Evolutionary conservation across 2,113 vertebrate genomes (phyloP), one percentile per base, ranked within the genome.

Genomic region (Heteronetta atricapilla): DNA sequence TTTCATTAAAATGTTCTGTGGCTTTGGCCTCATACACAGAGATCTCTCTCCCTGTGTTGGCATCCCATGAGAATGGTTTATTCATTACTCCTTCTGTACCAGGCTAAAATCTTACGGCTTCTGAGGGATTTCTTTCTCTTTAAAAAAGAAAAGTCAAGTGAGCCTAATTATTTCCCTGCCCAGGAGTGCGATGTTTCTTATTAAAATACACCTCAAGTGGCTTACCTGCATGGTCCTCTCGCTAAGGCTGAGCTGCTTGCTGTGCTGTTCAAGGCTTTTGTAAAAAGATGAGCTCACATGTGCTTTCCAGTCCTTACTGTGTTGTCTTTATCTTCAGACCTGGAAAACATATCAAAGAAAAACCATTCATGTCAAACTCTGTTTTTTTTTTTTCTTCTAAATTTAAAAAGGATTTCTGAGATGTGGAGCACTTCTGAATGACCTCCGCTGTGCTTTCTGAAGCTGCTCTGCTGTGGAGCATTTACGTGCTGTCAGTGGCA

Each of bases 291-390:
- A 91, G 63, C 56, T 68, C 55, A 36, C 60, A 16, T 23, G 7
- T 72, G 22, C 74, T 90, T 89, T 86, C 64, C 60, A 38, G 69
- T 38, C 52, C 92, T 86, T 82, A 42, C 83, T 79, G 34, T 69
- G 46, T 86, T 15, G 4, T 86, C 75, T 73, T 79, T 86, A 89
- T 75, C 75, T 94, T 52, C 59, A 76, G 60, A 90, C 31, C 77
- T 82, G 60, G 62, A 76, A 95, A 94, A 72, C 50, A 94, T 95
- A 95, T 89, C 48, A 77, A 89, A 96, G 69, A 40, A 93, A 93
- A 96, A 60, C 7, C 53, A 52, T 68, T 73, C 31, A 74, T 46
- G 73, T 93, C 92, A 95, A 95, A 84, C 34, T 58, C 50, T 64
- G 55, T 8, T 52, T 70, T 84, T 87, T 70, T 84, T 87, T 50